These are phyloP conservation scores for Sebastes flavidus DNA, from an alignment of 2,797 vertebrate species.

Conservation along the genomic window DNA sequence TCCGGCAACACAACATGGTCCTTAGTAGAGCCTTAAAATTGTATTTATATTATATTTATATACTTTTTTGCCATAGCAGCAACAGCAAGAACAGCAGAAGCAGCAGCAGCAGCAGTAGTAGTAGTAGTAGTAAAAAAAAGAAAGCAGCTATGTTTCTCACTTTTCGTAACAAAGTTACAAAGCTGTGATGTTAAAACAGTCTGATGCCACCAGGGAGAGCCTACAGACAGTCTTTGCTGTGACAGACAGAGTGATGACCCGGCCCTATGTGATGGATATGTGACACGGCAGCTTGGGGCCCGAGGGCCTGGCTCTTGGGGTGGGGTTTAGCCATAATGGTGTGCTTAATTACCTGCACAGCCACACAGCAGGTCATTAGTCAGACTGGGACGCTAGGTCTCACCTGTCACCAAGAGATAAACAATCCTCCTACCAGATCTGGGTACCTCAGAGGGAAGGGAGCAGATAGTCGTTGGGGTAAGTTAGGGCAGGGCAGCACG, in stretches of 20 bases:
- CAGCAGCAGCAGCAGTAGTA: background rate
- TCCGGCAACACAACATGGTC: background rate
- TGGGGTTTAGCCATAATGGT: slow-evolving; percentile 82
- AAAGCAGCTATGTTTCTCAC: slow-evolving; percentile 8
- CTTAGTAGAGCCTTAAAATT: background rate
- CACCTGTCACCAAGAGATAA: slow-evolving; percentile 80
- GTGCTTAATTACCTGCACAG: slow-evolving; percentile 85
- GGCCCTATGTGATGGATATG: slow-evolving; percentile 79
- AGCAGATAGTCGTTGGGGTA: slow-evolving; percentile 15
- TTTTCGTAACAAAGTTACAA: slow-evolving; percentile 55
- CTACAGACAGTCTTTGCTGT: slow-evolving; percentile 59
- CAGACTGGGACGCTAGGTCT: slow-evolving; percentile 72
- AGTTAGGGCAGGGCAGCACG: slow-evolving; percentile 12
- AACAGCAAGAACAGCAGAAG: background rate
- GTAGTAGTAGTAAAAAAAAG: background rate
- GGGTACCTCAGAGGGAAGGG: slow-evolving; percentile 49
- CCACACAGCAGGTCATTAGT: slow-evolving; percentile 84
- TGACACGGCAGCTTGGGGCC: slow-evolving; percentile 74
- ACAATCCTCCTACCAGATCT: slow-evolving; percentile 73
- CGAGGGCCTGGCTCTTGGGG: slow-evolving; percentile 73
- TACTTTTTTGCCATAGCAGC: background rate
- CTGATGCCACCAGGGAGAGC: slow-evolving; percentile 60
- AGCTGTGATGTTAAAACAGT: slow-evolving; percentile 55
- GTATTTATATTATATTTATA: background rate
- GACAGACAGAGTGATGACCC: slow-evolving; percentile 79